phyloP scores from a whole-genome alignment of 30 jellyfish, hydroid and myxozoan species.

The Pseudorhiza aurosa region DNA sequence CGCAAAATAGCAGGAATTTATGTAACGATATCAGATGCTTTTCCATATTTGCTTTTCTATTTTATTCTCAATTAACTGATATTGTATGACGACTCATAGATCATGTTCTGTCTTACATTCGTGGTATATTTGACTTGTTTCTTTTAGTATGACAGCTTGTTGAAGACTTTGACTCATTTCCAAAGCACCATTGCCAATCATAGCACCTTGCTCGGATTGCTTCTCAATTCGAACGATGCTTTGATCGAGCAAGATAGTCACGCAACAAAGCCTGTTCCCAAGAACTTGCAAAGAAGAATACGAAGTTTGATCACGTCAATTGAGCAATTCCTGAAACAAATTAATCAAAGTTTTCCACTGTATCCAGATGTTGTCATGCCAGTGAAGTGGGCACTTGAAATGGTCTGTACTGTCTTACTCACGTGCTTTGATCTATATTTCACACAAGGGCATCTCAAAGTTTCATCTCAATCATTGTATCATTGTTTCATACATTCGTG shows the following conservation, averaged over 20 bases:
- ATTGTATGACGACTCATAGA: no score
- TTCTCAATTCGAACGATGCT: conserved; percentile 40
- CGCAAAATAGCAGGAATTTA: no score
- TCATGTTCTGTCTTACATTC: no score
- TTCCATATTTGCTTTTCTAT: no score
- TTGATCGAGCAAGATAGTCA: not conserved
- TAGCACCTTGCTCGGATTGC: conserved; percentile 20
- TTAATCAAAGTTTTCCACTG: conserved; percentile 44
- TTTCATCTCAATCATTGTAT: no score
- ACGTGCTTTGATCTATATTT: no score
- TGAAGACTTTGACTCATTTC: conserved; percentile 67
- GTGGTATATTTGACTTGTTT: no score
- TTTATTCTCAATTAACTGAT: no score
- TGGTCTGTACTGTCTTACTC: conserved; percentile 1
- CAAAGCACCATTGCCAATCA: conserved; percentile 43
- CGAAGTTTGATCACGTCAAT: conserved; percentile 62
- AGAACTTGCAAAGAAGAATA: conserved; percentile 30
- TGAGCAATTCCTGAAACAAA: conserved; percentile 44
- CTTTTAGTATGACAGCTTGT: conserved; percentile 62
- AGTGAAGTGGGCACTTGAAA: conserved; percentile 6
- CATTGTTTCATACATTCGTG: no score
- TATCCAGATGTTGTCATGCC: conserved; percentile 64
- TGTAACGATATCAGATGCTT: no score
- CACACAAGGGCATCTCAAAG: no score
- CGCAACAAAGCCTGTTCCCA: not conserved